Evolutionary conservation across 1,140 invertebrate species (phyloP), one percentile per base, ranked within the genome.

Genomic region (Lepidostoma basale): DNA sequence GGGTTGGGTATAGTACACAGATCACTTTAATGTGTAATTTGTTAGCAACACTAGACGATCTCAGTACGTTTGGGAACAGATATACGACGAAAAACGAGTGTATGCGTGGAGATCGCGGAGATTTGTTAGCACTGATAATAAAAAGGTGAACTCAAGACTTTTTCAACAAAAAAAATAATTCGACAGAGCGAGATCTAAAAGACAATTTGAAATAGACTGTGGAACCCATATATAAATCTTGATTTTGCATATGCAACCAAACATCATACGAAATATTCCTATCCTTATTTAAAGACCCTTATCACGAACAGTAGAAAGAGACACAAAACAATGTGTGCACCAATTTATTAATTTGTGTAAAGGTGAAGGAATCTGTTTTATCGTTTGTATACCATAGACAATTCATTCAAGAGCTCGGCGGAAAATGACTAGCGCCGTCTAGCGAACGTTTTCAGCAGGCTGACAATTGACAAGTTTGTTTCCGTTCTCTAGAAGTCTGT

Each of bases 161-260:
- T 18, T 54, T 54, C 26, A 25, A 62, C 16, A 33, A 52, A 30
- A 52, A 30, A 52, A 63, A 47, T 36, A 39, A 59, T 59, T 39
- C 22, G 30, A 47, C 25, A 36, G 10, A 49, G 25, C 20, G 30
- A 23, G 25, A 63, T 63, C 62, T 63, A 26, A 40, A 63, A 63
- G 45, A 63, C 62, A 63, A 52, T 63, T 63, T 63, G 25, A 63
- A 63, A 63, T 63, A 63, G 62, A 63, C 62, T 63, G 45, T 20
- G 42, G 62, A 59, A 49, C 62, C 28, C 62, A 63, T 36, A 63
- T 52, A 63, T 63, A 52, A 63, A 63, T 49, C 42, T 63, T 52
- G 62, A 52, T 52, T 63, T 63, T 63, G 60, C 60, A 63, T 63
- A 63, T 63, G 42, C 60, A 63, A 63, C 60, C 60, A 63, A 63